Percentiles rank a stretch among this genome's conserved stretches.
Evolutionary conservation across 2,888 invertebrate species (phyloP).

Genomic region (Lobophora halterata): DNA sequence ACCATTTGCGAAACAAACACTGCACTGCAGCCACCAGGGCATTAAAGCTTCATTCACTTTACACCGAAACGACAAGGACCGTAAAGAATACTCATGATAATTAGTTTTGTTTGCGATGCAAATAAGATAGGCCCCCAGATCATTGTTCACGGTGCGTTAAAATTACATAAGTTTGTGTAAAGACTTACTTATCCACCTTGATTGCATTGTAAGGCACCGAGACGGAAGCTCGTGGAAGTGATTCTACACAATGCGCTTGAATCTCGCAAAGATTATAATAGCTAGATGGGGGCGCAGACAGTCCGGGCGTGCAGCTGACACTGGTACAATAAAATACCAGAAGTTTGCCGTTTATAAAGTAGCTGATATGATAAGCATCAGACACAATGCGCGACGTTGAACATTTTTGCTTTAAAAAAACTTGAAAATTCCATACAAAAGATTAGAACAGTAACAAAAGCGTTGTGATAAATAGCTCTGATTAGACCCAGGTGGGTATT

Average conservation of each 20-base stretch:
- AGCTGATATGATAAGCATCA: conserved; percentile 25
- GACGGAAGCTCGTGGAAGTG: conserved; percentile 27
- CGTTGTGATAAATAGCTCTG: conserved; percentile 19
- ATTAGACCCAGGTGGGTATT: conserved; percentile 24
- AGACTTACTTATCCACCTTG: conserved; percentile 33
- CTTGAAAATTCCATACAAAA: not conserved
- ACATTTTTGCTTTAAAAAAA: not conserved
- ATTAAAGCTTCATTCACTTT: conserved; percentile 19
- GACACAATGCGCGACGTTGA: conserved; percentile 4
- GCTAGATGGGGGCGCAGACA: conserved; percentile 45
- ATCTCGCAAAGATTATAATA: conserved; percentile 47
- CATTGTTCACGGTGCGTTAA: too few species aligned
- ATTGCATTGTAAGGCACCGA: conserved; percentile 47
- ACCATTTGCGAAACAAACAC: conserved; percentile 43
- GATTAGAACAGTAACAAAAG: too few species aligned
- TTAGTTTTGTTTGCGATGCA: too few species aligned
- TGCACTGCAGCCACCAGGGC: conserved; percentile 29
- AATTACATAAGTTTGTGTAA: too few species aligned
- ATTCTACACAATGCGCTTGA: conserved; percentile 57
- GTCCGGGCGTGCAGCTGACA: conserved; percentile 52
- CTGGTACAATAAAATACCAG: conserved; percentile 59
- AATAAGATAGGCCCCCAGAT: too few species aligned
- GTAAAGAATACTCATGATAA: too few species aligned
- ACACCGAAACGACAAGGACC: conserved; percentile 5
- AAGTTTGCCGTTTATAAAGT: conserved; percentile 27